Percentiles rank a stretch among this genome's conserved stretches.
Conservation (phyloP, 2,113 vertebrate species). For the Microtus pennsylvanicus region DNA sequence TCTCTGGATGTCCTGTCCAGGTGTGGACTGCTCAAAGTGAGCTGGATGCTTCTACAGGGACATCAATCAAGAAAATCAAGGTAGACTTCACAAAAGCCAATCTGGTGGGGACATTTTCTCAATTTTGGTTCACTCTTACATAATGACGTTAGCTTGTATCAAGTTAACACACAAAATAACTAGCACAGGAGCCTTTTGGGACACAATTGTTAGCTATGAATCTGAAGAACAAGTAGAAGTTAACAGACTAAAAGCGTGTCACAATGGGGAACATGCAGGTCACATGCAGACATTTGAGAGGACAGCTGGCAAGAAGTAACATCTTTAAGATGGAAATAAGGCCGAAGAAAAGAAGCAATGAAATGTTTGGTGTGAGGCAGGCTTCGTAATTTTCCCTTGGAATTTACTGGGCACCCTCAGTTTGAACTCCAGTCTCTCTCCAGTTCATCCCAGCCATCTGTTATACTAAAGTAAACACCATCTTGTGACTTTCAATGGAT, state of each 20-base stretch:
- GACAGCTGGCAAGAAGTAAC: neutral
- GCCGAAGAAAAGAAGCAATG: neutral
- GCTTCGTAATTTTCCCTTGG: neutral
- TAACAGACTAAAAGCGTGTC: neutral
- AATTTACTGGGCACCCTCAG: neutral
- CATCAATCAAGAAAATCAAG: neutral
- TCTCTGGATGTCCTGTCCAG: neutral
- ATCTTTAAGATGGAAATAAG: neutral
- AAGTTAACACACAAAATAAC: neutral
- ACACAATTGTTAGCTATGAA: neutral
- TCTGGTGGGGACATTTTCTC: neutral
- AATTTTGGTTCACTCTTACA: neutral
- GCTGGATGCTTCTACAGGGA: neutral
- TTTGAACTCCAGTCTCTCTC: neutral
- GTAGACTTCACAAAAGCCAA: neutral
- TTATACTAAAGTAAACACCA: neutral
- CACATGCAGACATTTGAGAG: neutral
- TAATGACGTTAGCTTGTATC: neutral
- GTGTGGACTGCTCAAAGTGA: neutral
- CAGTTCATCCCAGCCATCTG: neutral
- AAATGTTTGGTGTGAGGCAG: neutral
- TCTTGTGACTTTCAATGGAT: neutral
- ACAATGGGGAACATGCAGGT: neutral
- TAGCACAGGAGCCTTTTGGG: neutral
- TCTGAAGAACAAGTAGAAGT: neutral